A percentile compares a stretch with the other conserved stretches of the same genome.
phyloP scores from a whole-genome alignment of 1,140 invertebrate species.

The Geopemphigus sp. region DNA sequence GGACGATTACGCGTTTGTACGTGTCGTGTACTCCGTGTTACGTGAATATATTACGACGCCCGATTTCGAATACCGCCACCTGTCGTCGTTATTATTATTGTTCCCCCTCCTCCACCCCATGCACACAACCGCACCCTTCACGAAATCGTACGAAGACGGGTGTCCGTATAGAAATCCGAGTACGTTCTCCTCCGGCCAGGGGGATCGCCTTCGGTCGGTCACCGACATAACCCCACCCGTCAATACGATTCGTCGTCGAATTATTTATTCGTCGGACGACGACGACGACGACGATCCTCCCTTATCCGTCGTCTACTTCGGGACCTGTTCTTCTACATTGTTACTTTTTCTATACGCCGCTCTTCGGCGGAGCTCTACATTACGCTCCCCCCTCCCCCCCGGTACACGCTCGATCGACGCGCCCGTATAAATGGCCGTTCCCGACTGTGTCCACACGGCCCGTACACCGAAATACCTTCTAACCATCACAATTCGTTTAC shows the following conservation, averaged over 20 bases:
- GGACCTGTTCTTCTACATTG: slow-evolving; percentile 35
- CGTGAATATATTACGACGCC: no score
- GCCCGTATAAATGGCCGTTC: neutral
- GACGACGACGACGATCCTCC: slow-evolving; percentile 14
- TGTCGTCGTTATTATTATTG: slow-evolving; percentile 12
- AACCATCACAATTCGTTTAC: no score
- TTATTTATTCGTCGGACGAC: slow-evolving; percentile 45
- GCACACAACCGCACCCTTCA: neutral
- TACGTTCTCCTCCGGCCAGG: slow-evolving; percentile 17
- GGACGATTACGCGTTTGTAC: no score
- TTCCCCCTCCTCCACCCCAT: slow-evolving; percentile 1
- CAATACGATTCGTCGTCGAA: slow-evolving; percentile 47
- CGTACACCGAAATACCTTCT: no score
- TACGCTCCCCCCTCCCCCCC: slow-evolving; percentile 25
- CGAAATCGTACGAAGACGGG: neutral
- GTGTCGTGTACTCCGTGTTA: no score
- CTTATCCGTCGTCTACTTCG: slow-evolving; percentile 22
- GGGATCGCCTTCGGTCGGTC: no score
- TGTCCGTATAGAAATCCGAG: slow-evolving; percentile 14
- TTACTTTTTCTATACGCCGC: no score
- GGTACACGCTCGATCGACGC: no score
- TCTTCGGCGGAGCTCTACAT: no score
- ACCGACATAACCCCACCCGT: slow-evolving; percentile 46
- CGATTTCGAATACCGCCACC: no score
- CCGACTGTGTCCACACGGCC: no score